Conservation (phyloP, 2,888 invertebrate genomes). For the Rotaria magnacalcarata region DNA sequence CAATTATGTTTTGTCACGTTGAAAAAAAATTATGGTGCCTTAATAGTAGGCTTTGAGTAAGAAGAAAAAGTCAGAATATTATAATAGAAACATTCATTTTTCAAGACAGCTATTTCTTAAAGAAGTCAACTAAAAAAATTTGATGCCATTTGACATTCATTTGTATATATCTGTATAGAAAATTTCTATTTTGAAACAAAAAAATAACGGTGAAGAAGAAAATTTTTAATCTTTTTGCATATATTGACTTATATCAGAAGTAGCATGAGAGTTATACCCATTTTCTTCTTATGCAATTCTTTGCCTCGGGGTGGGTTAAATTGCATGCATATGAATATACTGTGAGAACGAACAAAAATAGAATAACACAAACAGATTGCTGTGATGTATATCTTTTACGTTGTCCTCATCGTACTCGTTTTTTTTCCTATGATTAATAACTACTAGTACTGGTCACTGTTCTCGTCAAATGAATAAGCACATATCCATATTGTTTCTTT, state of each 20-base stretch:
- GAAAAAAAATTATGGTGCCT: background rate
- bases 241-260: background rate
- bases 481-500: background rate
- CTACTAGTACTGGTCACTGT: conserved; percentile 7
- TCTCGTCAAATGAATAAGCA: background rate
- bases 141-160: background rate
- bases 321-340: background rate
- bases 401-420: background rate
- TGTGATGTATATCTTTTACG: conserved; percentile 24
- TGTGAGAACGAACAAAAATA: conserved; percentile 22
- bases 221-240: background rate
- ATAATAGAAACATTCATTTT: background rate
- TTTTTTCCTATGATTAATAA: background rate
- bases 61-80: background rate
- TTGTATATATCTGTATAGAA: background rate
- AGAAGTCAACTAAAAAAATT: background rate
- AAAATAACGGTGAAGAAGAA: background rate
- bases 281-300: conserved; percentile 4
- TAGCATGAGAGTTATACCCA: background rate
- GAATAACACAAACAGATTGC: background rate
- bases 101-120: background rate
- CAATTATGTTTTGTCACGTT: conserved; percentile 13
- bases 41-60: background rate
- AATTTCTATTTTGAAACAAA: background rate
- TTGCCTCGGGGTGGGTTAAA: background rate